These are phyloP conservation scores for Pilophorus perplexus DNA, from an alignment of 2,888 invertebrate species.

Conservation along the genomic window DNA sequence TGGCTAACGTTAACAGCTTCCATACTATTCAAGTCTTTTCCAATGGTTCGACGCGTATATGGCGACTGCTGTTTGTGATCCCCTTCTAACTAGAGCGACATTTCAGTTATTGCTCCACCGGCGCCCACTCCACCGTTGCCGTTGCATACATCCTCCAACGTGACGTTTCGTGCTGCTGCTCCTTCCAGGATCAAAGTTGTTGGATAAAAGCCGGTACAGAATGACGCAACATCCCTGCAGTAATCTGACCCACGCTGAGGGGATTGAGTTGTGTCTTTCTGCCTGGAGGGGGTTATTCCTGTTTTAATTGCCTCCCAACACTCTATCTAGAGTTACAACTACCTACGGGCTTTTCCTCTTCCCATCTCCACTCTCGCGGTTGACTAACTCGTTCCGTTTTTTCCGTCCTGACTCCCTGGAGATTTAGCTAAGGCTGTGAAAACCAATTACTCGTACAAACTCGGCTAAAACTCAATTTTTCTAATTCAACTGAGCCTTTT, in stretches of 20 bases:
- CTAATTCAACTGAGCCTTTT: background rate
- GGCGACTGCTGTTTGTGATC: too few relatives aligned
- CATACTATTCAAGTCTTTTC: too few relatives aligned
- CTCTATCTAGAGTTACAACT: background rate
- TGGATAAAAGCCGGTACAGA: background rate
- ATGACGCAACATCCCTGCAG: background rate
- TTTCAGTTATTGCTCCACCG: too few relatives aligned
- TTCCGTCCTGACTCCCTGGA: background rate
- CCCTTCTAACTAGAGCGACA: too few relatives aligned
- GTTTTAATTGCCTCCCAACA: background rate
- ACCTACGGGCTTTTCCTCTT: background rate
- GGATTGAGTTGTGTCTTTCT: background rate
- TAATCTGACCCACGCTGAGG: background rate
- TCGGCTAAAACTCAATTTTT: background rate
- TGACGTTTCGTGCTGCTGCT: background rate
- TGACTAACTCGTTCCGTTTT: background rate
- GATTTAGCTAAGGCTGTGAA: background rate
- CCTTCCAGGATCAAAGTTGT: background rate
- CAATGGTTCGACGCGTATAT: too few relatives aligned
- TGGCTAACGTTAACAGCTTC: too few relatives aligned
- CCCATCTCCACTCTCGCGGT: background rate
- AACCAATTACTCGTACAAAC: background rate
- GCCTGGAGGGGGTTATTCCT: background rate
- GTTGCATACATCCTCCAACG: background rate
- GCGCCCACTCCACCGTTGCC: too few relatives aligned